Conservation (phyloP, 2,888 invertebrate genomes). For the Oscheius sp. region DNA sequence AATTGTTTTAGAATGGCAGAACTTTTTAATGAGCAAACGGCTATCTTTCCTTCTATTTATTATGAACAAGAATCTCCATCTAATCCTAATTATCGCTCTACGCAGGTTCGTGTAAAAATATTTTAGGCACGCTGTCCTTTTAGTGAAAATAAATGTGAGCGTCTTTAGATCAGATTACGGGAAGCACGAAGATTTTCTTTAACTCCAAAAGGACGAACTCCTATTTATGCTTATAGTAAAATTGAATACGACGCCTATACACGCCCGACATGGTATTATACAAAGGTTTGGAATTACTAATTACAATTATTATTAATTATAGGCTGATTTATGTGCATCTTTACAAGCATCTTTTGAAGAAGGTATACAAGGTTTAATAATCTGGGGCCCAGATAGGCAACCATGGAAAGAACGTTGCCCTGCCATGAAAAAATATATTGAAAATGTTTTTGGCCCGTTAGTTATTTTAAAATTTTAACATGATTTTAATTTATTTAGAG, state of each 20-base stretch:
- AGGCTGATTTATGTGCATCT: constrained; percentile 23
- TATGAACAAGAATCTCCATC: not conserved
- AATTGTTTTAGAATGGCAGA: constrained; percentile 30
- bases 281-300: constrained; percentile 33
- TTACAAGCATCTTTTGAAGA: constrained; percentile 17
- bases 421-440: constrained; percentile 10
- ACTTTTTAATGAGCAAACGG: constrained; percentile 22
- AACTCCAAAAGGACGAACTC: not conserved
- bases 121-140: not conserved
- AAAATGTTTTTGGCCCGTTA: constrained; percentile 5
- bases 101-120: constrained; percentile 4
- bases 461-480: not conserved
- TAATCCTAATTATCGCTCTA: not conserved
- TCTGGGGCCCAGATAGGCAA: constrained; percentile 18
- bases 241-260: constrained; percentile 65
- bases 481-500: not conserved
- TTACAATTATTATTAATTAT: not conserved
- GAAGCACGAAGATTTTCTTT: constrained; percentile 7
- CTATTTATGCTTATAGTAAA: constrained; percentile 49
- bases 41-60: constrained; percentile 36
- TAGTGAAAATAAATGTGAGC: not conserved
- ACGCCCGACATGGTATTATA: constrained; percentile 43
- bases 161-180: not conserved
- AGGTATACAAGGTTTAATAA: constrained; percentile 8
- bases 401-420: constrained; percentile 15